phyloP scores from a whole-genome alignment of 2,113 vertebrate species.

The Nettapus auritus region DNA sequence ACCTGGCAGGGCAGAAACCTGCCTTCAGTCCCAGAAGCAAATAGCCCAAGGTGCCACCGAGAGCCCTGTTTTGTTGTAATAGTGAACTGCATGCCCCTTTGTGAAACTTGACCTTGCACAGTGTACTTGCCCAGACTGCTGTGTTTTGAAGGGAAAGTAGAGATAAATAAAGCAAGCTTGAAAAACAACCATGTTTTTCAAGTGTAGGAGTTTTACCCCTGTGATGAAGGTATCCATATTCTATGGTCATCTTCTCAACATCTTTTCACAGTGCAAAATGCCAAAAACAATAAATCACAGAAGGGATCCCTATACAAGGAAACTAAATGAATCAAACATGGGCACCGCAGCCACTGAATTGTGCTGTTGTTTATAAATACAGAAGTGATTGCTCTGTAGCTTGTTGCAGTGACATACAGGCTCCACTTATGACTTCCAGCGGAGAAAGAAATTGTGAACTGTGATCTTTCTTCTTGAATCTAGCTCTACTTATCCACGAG shows the following conservation, averaged over 20 bases:
- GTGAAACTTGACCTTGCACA: neutral
- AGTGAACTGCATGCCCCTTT: rapidly evolving
- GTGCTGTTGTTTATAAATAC: neutral
- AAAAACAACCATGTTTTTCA: neutral
- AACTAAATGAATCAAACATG: neutral
- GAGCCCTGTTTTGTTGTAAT: neutral
- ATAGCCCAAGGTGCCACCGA: neutral
- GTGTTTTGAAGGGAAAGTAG: neutral
- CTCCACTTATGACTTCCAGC: neutral
- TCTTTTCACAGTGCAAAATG: neutral
- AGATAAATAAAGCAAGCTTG: neutral
- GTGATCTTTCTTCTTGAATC: neutral
- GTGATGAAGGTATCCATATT: neutral
- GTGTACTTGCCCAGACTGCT: neutral
- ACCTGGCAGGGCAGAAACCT: neutral
- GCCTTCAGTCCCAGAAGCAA: neutral
- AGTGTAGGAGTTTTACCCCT: neutral
- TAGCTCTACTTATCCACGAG: neutral
- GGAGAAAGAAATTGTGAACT: neutral
- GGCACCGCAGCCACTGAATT: neutral
- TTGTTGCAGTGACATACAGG: neutral
- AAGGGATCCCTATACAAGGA: neutral
- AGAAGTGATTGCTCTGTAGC: neutral
- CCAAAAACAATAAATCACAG: neutral
- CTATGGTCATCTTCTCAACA: neutral